Evolutionary conservation across 1,140 invertebrate species (phyloP), one percentile per base, ranked within the genome.

Genomic region (Eumaeus atala): DNA sequence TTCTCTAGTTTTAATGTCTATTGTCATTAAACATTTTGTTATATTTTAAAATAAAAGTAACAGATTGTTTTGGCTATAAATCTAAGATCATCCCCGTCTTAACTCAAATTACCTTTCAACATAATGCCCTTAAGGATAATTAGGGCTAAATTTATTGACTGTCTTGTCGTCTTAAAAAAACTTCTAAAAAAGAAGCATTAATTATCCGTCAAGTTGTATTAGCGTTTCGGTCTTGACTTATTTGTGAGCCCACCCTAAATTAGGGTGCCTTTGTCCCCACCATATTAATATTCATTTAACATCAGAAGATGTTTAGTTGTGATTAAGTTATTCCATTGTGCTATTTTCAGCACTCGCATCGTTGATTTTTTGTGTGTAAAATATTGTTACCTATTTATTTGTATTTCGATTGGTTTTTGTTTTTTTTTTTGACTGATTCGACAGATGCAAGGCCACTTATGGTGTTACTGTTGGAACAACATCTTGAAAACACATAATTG

Each of bases 61-160:
- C 17, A 51, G 54, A 72, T 64, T 71, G 62, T 76, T 72, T 70
- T 62, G 53, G 55, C 59, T 73, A 79, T 76, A 78, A 78, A 78
- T 77, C 65, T 65, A 60, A 63, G 58, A 54, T 62, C 59, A 37
- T 42, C 57, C 61, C 61, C 50, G 58, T 68, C 70, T 74, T 72
- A 74, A 74, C 72, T 72, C 66, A 76, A 79, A 81, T 77, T 74
- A 74, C 64, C 71, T 79, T 76, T 81, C 77, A 81, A 81, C 77
- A 81, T 73, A 79, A 74, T 67, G 59, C 71, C 64, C 60, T 63
- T 70, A 66, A 67, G 64, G 66, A 74, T 81, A 78, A 81, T 81
- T 81, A 81, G 65, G 64, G 59, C 59, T 53, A 70, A 72, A 81
- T 81, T 78, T 81, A 81, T 81, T 67, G 69, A 68, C 66, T 72